Base-by-base conservation (phyloP, 2,888 invertebrate species). In the Spicauda simplicius region DNA sequence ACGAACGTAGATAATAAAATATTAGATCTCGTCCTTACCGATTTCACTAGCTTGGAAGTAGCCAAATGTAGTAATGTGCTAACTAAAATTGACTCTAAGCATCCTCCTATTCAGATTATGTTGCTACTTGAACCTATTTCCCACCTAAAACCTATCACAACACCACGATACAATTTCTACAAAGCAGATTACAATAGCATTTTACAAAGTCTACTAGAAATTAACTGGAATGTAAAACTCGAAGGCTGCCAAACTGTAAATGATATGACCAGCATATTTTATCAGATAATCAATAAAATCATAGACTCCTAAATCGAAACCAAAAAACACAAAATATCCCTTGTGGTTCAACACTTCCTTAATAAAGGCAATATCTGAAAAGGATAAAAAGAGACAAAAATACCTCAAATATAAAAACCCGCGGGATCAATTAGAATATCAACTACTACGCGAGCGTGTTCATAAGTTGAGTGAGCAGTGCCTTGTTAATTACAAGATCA, bases 151-250 rank as follows among this genome's bases (percentile, higher is more conserved):
- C 48, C 63, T n/a, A 6, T 16, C 7, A 6, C 25, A 12, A 41
- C n/a, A 12, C 63, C 55, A 8, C 18, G 63, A 18, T 71, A 60
- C n/a, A 71, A 71, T 33, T 73, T 52, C 25, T 70, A 54, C 19
- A 72, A 69, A 53, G 71, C 72, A 16, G 69, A 73, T 59, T 73
- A 73, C 54, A 63, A 7, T 20, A 57, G 12, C 1, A 66, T 73
- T 10, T 54, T 59, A 14, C 52, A 45, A 14, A 52, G 56, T 3
- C 37, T 71, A n/a, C 50, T 63, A 0, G n/a, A 48, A 54, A 58
- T 63, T 10, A 30, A 63, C n/a, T 52, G 68, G 63, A n/a, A 18
- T 0, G 14, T 11, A 10, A 18, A 53, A 30, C 16, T 61, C 3
- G 11, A 14, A 16, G 16, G 18, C 6, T 25, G 16, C 8, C 18